Conservation (phyloP, 2,888 invertebrate genomes). For the Meloe dianella region DNA sequence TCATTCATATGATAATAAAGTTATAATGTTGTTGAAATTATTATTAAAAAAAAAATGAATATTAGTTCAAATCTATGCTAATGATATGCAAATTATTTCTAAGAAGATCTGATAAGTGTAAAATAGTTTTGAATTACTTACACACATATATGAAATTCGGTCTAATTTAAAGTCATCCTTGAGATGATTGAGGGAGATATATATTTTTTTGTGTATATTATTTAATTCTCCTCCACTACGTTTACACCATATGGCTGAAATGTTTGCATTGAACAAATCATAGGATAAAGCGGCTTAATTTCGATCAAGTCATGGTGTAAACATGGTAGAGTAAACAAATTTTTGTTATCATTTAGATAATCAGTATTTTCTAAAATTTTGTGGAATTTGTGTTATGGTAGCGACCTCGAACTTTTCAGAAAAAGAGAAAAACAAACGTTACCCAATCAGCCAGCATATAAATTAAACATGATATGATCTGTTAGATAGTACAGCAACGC, state of each 20-base stretch:
- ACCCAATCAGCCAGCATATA: conserved; percentile 19
- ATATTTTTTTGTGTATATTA: no score
- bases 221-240: neutral
- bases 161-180: neutral
- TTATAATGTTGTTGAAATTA: conserved; percentile 4
- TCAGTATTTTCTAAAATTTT: neutral
- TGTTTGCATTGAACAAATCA: no score
- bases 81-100: conserved; percentile 2
- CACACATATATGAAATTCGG: neutral
- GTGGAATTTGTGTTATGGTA: conserved; percentile 15
- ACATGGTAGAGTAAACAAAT: neutral
- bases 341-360: neutral
- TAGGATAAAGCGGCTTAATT: no score
- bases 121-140: neutral
- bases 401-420: conserved; percentile 15
- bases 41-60: neutral
- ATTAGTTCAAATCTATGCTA: conserved; percentile 9
- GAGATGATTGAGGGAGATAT: neutral
- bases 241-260: neutral
- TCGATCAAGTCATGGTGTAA: no score
- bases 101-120: conserved; percentile 4
- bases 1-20: neutral
- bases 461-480: conserved; percentile 29
- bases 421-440: neutral
- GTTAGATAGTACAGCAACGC: no score